Conservation (phyloP, 2,888 invertebrate genomes). For the Geophilus truncorum region DNA sequence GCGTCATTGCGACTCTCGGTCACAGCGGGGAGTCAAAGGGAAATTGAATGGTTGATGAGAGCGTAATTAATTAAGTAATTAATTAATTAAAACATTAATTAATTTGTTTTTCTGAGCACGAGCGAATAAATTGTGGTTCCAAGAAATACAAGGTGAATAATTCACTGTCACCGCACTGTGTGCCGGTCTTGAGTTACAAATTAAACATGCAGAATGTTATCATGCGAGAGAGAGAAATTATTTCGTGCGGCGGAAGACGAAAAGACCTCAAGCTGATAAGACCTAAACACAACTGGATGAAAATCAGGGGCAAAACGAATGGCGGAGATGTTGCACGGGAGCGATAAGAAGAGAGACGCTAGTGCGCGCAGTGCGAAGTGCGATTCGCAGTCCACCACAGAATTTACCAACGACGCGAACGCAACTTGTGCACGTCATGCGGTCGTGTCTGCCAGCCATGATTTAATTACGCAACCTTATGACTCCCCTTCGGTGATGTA, state of each 20-base stretch:
- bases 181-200: not conserved
- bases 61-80: not conserved
- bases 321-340: not conserved
- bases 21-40: not conserved
- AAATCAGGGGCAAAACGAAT: not conserved
- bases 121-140: not conserved
- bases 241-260: not conserved
- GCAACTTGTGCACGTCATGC: not conserved
- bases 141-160: not conserved
- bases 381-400: not conserved
- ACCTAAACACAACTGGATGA: not conserved
- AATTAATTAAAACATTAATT: not conserved
- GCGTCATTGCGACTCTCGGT: not conserved
- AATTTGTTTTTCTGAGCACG: not conserved
- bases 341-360: not conserved
- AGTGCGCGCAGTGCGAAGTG: not conserved
- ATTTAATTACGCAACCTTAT: not conserved
- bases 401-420: not conserved
- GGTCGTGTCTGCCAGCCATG: not conserved
- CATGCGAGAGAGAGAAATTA: not conserved
- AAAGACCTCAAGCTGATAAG: slow-evolving; percentile 6
- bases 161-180: not conserved
- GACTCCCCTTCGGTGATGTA: not conserved
- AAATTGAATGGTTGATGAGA: not conserved
- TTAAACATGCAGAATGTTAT: not conserved